Base-by-base conservation (phyloP, 2,888 invertebrate genomes). In the Heliconius aoede region DNA sequence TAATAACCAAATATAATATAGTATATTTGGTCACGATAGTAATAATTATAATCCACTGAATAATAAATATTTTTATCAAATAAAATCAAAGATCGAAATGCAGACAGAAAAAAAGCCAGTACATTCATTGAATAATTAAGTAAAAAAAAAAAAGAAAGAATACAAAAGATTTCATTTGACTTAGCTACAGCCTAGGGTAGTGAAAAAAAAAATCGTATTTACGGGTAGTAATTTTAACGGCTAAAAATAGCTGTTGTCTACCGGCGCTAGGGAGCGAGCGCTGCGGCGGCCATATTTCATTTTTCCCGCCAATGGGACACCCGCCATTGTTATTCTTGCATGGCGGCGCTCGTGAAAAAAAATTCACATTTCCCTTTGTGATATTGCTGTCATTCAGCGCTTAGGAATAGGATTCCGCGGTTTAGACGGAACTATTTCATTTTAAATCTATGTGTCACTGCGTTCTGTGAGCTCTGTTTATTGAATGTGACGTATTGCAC, bases 201-300 rank as follows among this genome's bases (percentile, higher is more conserved):
- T 32, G 26, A 62, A 64, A 64, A 55, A 55, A 51, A 75, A 75
- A 24, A 71, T 75, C 64, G 71, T 64, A 76, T 67, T 78, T 76
- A 72, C 62, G 61, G 61, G 36, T 72, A 71, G 64, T 62, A 71
- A 74, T 77, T 74, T 77, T 71, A 77, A 74, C 74, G 71, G 74
- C 58, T 77, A 77, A 74, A 77, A 77, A 77, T 77, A 77, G 74
- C 77, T 77, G 77, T 74, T 74, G 74, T 77, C 77, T 77, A 72
- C 77, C 71, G 76, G 72, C 51, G 76, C 76, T 77, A 61, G 79
- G 80, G 78, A 79, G 80, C 60, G 60, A 36, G 81, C 84, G 51
- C 86, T 86, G 86, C 85, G 87, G 86, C 87, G 80, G 86, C 88
- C 87, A 90, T 90, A 89, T 90, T 91, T 91, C 88, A 90, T 90